These are phyloP conservation scores for Noctua fimbriata DNA, from an alignment of 2,888 invertebrate genomes.

Conservation along the genomic window DNA sequence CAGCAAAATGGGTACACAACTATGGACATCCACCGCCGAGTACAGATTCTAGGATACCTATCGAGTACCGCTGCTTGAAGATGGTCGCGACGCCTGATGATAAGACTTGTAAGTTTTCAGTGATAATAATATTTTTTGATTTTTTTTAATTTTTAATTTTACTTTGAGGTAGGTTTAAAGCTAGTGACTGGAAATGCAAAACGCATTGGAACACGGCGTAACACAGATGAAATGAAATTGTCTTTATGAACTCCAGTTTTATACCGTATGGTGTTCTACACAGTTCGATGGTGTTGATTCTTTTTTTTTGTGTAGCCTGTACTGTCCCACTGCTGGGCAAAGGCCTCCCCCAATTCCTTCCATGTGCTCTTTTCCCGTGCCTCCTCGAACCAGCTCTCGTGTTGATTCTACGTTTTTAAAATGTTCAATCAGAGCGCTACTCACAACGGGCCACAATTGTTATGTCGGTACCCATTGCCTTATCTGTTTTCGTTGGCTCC, in stretches of 20 bases:
- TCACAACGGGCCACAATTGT: neutral
- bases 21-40: conserved; percentile 85
- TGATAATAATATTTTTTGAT: neutral
- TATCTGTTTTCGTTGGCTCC: neutral
- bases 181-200: neutral
- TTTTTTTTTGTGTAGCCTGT: too few relatives aligned
- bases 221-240: neutral
- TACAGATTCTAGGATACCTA: conserved; percentile 82
- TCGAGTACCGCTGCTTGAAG: conserved; percentile 86
- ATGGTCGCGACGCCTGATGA: conserved; percentile 88
- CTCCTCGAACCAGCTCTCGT: too few relatives aligned
- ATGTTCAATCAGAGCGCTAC: neutral
- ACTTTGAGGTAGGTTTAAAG: neutral
- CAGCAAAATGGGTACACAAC: conserved; percentile 85
- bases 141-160: neutral
- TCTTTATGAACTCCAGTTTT: neutral
- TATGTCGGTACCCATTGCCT: neutral
- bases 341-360: too few relatives aligned
- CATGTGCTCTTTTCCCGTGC: too few relatives aligned
- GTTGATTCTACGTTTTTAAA: neutral
- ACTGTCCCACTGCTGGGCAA: too few relatives aligned
- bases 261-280: neutral
- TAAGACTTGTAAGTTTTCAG: conserved; percentile 80
- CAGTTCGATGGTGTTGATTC: neutral
- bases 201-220: neutral